Evolutionary conservation across 2,888 invertebrate species (phyloP).

Genomic region (Chymomyza amoena): DNA sequence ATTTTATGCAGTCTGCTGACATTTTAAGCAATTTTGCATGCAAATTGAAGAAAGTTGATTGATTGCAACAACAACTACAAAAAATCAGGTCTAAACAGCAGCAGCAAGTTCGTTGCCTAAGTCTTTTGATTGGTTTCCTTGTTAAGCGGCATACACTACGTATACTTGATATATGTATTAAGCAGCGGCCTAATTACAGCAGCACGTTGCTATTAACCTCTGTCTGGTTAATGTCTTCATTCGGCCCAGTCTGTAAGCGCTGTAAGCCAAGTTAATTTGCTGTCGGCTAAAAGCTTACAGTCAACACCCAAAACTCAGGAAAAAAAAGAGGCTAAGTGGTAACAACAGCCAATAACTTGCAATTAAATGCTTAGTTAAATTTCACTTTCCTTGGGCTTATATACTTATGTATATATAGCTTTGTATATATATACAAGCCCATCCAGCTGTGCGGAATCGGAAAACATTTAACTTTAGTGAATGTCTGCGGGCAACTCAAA

Average conservation of each 20-base stretch:
- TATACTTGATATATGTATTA: background rate
- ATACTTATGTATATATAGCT: background rate
- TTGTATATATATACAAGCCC: background rate
- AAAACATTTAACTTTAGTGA: background rate
- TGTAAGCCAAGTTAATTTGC: background rate
- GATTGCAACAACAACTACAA: background rate
- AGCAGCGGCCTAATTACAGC: constrained; percentile 20
- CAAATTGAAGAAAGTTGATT: constrained; percentile 44
- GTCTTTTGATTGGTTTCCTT: constrained; percentile 23
- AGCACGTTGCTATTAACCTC: constrained; percentile 38
- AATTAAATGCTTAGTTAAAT: constrained; percentile 29
- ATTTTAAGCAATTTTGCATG: constrained; percentile 62
- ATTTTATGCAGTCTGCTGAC: background rate
- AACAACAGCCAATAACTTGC: constrained; percentile 11
- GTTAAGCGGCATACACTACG: background rate
- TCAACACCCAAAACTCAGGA: constrained; percentile 17
- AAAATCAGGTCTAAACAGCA: background rate
- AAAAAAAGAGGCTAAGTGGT: background rate
- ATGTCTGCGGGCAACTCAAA: background rate
- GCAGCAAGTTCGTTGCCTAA: constrained; percentile 36
- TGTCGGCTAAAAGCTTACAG: constrained; percentile 14
- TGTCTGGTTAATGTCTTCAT: constrained; percentile 48
- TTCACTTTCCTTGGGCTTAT: constrained; percentile 34
- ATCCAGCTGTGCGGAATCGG: background rate
- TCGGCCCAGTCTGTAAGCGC: background rate